Percentiles rank a stretch among this genome's conserved stretches.
Conservation (phyloP, 2,797 vertebrate species). For the Neopelma chrysocephalum region DNA sequence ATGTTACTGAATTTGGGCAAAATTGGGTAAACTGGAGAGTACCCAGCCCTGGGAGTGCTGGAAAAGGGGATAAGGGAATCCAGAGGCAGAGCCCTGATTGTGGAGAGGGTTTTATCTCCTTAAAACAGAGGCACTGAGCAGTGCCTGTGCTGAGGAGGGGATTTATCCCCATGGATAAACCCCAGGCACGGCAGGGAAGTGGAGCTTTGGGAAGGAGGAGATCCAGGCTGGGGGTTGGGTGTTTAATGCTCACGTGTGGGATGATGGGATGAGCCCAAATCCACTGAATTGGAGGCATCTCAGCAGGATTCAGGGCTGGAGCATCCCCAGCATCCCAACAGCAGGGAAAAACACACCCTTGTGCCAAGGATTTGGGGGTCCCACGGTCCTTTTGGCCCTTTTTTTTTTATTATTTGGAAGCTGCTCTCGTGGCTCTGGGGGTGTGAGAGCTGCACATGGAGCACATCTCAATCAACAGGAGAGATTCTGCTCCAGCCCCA, state of each 20-base stretch:
- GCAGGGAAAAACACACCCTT: not conserved
- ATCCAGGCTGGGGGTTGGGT: not conserved
- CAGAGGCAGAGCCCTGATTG: too few relatives aligned
- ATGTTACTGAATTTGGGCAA: too few relatives aligned
- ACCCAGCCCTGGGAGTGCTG: too few relatives aligned
- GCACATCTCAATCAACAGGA: constrained; percentile 61
- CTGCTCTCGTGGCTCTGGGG: not conserved
- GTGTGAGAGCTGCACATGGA: constrained; percentile 12
- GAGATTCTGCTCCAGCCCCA: constrained; percentile 46
- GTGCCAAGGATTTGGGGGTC: not conserved
- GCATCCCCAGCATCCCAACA: not conserved
- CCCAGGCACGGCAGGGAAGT: not conserved
- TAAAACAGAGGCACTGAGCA: too few relatives aligned
- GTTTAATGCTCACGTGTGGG: not conserved
- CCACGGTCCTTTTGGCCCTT: not conserved
- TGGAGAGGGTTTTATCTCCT: too few relatives aligned
- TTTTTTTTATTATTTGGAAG: not conserved
- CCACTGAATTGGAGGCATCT: not conserved
- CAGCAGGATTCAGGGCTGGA: not conserved
- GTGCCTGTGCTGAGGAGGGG: too few relatives aligned
- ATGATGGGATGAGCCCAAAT: not conserved
- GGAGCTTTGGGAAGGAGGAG: constrained; percentile 3
- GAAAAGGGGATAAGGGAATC: too few relatives aligned
- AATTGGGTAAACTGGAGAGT: too few relatives aligned
- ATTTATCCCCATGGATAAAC: too few relatives aligned